phyloP scores from a whole-genome alignment of 2,888 invertebrate genomes.

The Criorhina ranunculi region DNA sequence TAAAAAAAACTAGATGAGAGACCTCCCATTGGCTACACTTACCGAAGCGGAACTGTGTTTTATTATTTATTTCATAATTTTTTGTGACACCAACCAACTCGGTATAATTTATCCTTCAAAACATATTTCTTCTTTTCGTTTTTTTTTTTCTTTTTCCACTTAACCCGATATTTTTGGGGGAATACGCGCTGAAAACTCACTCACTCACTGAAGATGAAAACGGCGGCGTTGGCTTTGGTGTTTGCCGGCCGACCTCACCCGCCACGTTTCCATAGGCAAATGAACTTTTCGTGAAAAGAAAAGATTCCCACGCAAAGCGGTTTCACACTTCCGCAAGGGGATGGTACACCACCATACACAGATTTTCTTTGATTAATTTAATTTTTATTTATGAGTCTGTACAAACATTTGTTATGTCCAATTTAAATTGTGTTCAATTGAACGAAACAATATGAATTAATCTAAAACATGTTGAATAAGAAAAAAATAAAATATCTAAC shows the following conservation, averaged over 20 bases:
- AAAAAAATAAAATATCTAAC: background rate
- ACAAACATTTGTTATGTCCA: constrained; percentile 34
- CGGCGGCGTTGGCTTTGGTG: too few species aligned
- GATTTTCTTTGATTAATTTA: constrained; percentile 14
- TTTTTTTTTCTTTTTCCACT: constrained; percentile 4
- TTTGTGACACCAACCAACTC: constrained; percentile 47
- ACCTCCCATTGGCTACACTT: constrained; percentile 3
- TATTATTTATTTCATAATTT: constrained; percentile 71
- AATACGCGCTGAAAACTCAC: constrained; percentile 31
- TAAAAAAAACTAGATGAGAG: constrained; percentile 22
- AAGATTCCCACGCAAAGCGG: constrained; percentile 56
- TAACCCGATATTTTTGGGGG: background rate
- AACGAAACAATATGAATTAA: constrained; percentile 18
- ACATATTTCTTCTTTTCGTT: too few species aligned
- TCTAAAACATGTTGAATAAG: background rate
- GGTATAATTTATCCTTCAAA: constrained; percentile 42
- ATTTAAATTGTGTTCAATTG: constrained; percentile 15
- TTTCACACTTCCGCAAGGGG: constrained; percentile 27
- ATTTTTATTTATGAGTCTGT: constrained; percentile 36
- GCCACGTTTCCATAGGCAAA: constrained; percentile 40
- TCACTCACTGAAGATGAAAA: constrained; percentile 6
- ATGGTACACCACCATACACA: background rate
- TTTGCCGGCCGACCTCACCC: background rate
- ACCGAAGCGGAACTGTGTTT: constrained; percentile 22
- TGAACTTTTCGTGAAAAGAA: constrained; percentile 51